Evolutionary conservation across 2,888 invertebrate species (phyloP).

Genomic region (Stenodema calcarata): DNA sequence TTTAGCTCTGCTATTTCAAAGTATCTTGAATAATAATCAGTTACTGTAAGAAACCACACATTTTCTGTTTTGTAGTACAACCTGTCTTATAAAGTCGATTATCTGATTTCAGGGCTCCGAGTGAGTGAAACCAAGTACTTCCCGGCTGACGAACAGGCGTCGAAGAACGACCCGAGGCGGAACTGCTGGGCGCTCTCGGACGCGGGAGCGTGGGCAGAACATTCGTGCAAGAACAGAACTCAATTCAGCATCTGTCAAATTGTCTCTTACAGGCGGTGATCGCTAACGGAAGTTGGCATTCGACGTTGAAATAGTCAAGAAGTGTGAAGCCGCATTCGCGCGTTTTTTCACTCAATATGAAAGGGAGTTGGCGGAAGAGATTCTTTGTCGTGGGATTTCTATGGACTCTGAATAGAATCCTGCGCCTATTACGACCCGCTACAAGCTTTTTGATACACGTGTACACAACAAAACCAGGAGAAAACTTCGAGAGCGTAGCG

Average conservation of each 20-base stretch:
- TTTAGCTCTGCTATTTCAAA: too few relatives aligned
- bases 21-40: too few relatives aligned
- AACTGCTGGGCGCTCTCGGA: conserved; percentile 54
- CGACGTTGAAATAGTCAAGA: too few relatives aligned
- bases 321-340: too few relatives aligned
- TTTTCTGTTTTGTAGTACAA: too few relatives aligned
- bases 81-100: background rate
- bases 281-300: background rate
- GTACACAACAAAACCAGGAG: background rate
- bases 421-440: too few relatives aligned
- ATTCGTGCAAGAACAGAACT: conserved; percentile 53
- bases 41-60: too few relatives aligned
- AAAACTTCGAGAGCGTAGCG: background rate
- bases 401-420: too few relatives aligned
- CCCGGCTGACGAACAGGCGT: conserved; percentile 46
- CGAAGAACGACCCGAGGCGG: conserved; percentile 49
- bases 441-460: too few relatives aligned
- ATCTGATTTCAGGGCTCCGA: conserved; percentile 41
- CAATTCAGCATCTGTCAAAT: conserved; percentile 55
- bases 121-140: conserved; percentile 54
- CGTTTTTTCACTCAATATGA: too few relatives aligned
- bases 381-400: too few relatives aligned
- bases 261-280: conserved; percentile 46
- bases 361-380: too few relatives aligned
- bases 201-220: conserved; percentile 52